A percentile compares a stretch with the other conserved stretches of the same genome.
These are phyloP conservation scores for Porites divaricata DNA, from an alignment of 92 coral and sea anemone genomes.

Conservation along the genomic window DNA sequence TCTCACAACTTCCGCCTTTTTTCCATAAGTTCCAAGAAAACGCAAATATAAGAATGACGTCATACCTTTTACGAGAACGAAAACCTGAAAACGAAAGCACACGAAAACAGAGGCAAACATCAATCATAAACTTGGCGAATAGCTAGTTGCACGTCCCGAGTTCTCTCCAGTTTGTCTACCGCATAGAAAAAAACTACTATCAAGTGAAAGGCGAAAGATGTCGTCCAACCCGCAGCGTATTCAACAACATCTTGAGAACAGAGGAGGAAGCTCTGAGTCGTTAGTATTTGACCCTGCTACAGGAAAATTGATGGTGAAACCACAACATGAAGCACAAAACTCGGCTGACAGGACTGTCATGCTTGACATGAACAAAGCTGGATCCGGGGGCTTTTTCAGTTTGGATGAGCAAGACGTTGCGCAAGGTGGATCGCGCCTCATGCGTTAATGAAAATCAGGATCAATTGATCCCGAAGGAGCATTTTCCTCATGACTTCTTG, in stretches of 20 bases:
- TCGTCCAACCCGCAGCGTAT: slow-evolving; percentile 35
- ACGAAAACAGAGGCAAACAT: not conserved
- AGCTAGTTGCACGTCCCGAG: not conserved
- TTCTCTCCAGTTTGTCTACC: not conserved
- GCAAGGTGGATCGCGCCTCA: not conserved
- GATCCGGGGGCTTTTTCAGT: slow-evolving; percentile 74
- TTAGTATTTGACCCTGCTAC: slow-evolving; percentile 82
- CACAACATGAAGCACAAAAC: slow-evolving; percentile 33
- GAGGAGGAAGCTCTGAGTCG: slow-evolving; percentile 40
- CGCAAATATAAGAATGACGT: not conserved
- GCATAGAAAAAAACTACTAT: no score
- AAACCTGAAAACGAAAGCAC: slow-evolving; percentile 1
- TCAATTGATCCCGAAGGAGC: not conserved
- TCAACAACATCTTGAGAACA: slow-evolving; percentile 47
- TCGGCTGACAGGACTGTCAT: slow-evolving; percentile 57
- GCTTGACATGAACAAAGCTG: slow-evolving; percentile 78
- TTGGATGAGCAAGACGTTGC: not conserved
- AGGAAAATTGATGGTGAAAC: slow-evolving; percentile 75
- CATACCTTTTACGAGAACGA: not conserved
- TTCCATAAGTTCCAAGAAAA: slow-evolving; percentile 15
- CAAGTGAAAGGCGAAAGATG: not conserved
- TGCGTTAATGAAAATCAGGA: slow-evolving; percentile 1
- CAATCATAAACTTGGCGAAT: not conserved
- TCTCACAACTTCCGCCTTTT: not conserved
- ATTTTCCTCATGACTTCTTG: not conserved